These are phyloP conservation scores for Plutella xylostella DNA, from an alignment of 2,888 invertebrate genomes.

Conservation along the genomic window DNA sequence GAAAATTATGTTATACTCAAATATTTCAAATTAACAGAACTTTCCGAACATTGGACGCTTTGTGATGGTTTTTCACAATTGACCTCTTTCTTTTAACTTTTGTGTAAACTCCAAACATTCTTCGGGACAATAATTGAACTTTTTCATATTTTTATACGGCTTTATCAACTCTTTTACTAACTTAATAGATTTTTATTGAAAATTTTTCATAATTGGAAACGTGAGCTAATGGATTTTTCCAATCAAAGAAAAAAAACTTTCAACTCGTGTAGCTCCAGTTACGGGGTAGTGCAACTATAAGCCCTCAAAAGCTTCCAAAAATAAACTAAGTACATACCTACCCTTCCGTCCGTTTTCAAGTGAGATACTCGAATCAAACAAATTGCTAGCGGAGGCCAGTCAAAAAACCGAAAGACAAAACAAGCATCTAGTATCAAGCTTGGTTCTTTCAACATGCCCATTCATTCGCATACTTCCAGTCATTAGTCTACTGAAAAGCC, in stretches of 20 bases:
- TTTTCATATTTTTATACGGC: constrained; percentile 6
- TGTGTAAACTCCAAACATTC: constrained; percentile 14
- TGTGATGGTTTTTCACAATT: constrained; percentile 10
- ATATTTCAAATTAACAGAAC: constrained; percentile 6
- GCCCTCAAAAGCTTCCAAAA: constrained; percentile 4
- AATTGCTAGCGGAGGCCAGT: constrained; percentile 3
- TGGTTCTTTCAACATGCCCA: constrained; percentile 19
- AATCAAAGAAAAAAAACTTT: neutral
- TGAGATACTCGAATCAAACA: constrained; percentile 6
- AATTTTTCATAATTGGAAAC: too few relatives aligned
- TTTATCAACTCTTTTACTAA: neutral
- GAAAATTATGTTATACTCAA: constrained; percentile 12
- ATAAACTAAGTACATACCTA: neutral
- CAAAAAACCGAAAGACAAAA: constrained; percentile 6
- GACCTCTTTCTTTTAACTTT: constrained; percentile 22
- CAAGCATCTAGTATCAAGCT: neutral
- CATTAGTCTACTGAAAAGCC: constrained; percentile 60
- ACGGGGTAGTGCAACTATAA: neutral
- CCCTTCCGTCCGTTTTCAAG: constrained; percentile 6
- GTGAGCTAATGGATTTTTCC: neutral
- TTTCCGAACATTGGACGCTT: constrained; percentile 1
- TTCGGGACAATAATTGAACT: constrained; percentile 1
- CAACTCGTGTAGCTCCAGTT: neutral
- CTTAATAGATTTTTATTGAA: too few relatives aligned
- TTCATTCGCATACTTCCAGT: constrained; percentile 33